Evolutionary conservation across 1,140 invertebrate genomes (phyloP).

Genomic region (Papilio dardanus): DNA sequence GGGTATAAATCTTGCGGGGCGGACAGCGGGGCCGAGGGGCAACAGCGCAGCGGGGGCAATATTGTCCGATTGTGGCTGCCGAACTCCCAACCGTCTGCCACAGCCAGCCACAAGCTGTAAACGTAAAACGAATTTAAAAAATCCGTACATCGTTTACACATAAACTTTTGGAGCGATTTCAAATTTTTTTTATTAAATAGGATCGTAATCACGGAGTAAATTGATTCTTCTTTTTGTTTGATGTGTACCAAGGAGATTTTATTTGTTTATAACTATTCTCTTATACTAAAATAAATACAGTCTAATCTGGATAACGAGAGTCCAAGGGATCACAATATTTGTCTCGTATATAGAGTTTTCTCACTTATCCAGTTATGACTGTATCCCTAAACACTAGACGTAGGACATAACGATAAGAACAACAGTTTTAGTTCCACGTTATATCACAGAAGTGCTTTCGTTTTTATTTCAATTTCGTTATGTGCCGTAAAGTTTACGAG

Average conservation of each 20-base stretch:
- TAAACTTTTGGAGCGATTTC: not conserved
- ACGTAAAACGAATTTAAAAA: not conserved
- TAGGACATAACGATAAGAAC: not conserved
- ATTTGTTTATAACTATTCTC: too few relatives aligned
- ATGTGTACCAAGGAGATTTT: not conserved
- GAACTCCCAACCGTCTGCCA: not conserved
- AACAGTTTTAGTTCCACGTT: not conserved
- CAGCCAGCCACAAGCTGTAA: not conserved
- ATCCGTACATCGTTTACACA: not conserved
- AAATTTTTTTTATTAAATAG: not conserved
- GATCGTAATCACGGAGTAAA: not conserved
- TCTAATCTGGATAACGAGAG: too few relatives aligned
- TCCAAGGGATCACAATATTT: too few relatives aligned
- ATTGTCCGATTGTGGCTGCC: not conserved
- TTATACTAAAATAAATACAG: too few relatives aligned
- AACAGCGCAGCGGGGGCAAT: not conserved
- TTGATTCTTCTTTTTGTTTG: not conserved
- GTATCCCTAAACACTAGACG: not conserved
- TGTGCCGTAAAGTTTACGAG: constrained; percentile 20
- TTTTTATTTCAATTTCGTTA: constrained; percentile 26
- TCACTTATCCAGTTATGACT: not conserved
- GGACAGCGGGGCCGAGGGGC: not conserved
- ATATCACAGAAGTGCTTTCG: constrained; percentile 22
- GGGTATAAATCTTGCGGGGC: not conserved
- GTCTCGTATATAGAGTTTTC: too few relatives aligned